Evolutionary conservation across 1,140 invertebrate species (phyloP).

Genomic region (Drosophila persimilis): DNA sequence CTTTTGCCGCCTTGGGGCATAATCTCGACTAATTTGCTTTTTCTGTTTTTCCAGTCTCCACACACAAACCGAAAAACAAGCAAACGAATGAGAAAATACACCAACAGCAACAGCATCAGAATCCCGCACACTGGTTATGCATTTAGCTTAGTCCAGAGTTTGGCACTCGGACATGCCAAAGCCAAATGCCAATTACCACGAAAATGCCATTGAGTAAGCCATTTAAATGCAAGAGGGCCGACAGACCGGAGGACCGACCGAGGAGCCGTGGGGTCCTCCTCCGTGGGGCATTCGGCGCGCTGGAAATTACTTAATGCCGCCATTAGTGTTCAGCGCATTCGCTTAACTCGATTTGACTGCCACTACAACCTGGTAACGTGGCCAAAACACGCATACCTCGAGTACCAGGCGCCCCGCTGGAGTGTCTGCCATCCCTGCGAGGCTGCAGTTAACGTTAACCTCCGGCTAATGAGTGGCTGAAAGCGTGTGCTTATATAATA

Average conservation of each 20-base stretch:
- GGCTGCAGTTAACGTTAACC: slow-evolving; percentile 13
- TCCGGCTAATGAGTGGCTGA: slow-evolving; percentile 4
- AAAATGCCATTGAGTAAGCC: slow-evolving; percentile 63
- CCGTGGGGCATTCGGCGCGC: slow-evolving; percentile 3
- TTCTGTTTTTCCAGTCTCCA: slow-evolving; percentile 18
- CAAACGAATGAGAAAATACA: not conserved
- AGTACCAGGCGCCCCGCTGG: not conserved
- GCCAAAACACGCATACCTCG: slow-evolving; percentile 8
- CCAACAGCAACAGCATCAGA: not conserved
- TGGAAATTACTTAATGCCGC: slow-evolving; percentile 66
- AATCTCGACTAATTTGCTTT: slow-evolving; percentile 35
- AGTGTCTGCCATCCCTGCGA: not conserved
- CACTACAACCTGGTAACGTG: slow-evolving; percentile 27
- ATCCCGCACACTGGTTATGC: slow-evolving; percentile 21
- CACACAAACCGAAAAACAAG: slow-evolving; percentile 13
- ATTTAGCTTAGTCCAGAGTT: slow-evolving; percentile 45
- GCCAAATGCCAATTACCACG: slow-evolving; percentile 68
- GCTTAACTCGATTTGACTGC: slow-evolving; percentile 54
- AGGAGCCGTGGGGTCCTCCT: not conserved
- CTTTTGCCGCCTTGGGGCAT: slow-evolving; percentile 9
- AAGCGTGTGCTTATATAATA: too few species aligned
- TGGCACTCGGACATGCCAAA: slow-evolving; percentile 39
- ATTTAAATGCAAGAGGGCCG: slow-evolving; percentile 47
- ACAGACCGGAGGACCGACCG: slow-evolving; percentile 5
- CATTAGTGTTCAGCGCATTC: slow-evolving; percentile 56